Conservation (phyloP, 2,797 vertebrate genomes). For the Rhadinocentrus ornatus region DNA sequence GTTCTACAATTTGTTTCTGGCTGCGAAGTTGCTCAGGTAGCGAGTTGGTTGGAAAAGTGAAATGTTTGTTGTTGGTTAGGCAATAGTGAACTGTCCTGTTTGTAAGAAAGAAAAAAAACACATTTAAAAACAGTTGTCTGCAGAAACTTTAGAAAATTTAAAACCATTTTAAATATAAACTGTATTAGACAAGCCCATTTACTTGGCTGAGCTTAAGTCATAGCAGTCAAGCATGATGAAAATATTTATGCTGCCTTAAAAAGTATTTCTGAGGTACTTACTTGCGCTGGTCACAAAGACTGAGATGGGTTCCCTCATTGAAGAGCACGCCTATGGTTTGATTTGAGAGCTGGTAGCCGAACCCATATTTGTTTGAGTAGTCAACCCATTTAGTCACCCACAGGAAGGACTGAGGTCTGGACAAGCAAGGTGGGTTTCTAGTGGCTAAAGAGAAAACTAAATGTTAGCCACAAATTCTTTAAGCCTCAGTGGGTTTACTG, state of each 20-base stretch:
- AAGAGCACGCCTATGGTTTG: constrained; percentile 94
- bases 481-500: neutral
- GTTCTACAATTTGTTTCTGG: constrained; percentile 91
- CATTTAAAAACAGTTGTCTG: neutral
- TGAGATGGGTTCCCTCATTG: constrained; percentile 96
- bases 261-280: constrained; percentile 64
- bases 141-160: too few relatives aligned
- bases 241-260: constrained; percentile 4
- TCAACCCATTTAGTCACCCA: constrained; percentile 99
- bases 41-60: constrained; percentile 86
- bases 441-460: constrained; percentile 78
- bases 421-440: constrained; percentile 90
- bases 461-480: neutral
- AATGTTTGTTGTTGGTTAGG: constrained; percentile 93
- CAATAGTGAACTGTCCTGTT: constrained; percentile 93
- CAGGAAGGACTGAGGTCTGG: constrained; percentile 90
- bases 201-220: neutral
- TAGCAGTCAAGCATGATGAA: neutral
- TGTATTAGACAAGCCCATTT: neutral
- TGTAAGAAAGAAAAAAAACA: neutral
- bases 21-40: constrained; percentile 91
- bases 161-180: neutral
- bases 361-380: constrained; percentile 99
- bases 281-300: constrained; percentile 91
- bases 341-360: constrained; percentile 98